Evolutionary conservation across 2,797 vertebrate genomes (phyloP).

Genomic region (Pangasius larnaudii): DNA sequence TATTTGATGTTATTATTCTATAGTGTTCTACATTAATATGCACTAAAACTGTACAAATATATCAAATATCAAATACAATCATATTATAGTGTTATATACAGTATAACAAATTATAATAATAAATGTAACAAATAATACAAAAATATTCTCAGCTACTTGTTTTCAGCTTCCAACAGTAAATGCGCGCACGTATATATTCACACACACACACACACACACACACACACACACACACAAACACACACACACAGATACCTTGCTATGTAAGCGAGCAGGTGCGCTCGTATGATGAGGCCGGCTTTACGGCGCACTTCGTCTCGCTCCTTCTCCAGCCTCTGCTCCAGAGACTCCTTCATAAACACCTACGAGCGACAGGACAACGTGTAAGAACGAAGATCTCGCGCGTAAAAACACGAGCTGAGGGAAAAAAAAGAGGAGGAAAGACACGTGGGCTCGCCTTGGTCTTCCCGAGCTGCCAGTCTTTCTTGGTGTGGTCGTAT

Average conservation of each 20-base stretch:
- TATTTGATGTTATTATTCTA: neutral
- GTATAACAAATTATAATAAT: neutral
- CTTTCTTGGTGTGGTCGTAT: constrained; percentile 81
- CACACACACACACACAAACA: neutral
- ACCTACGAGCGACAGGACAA: constrained; percentile 65
- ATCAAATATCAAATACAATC: neutral
- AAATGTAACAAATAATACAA: neutral
- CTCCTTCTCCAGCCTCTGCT: constrained; percentile 80
- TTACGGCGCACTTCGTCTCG: constrained; percentile 76
- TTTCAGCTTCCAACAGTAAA: neutral
- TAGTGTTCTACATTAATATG: neutral
- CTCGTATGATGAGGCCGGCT: constrained; percentile 86
- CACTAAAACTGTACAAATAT: neutral
- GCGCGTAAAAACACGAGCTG: neutral
- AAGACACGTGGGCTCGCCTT: constrained; percentile 75
- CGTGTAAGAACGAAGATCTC: neutral
- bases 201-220: no score
- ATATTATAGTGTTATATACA: neutral
- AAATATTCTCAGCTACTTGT: neutral
- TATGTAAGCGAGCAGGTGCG: constrained; percentile 86
- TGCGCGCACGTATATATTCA: neutral
- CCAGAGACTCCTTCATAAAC: constrained; percentile 80
- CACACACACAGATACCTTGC: constrained; percentile 75
- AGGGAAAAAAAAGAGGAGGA: neutral
- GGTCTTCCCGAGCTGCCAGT: constrained; percentile 90